These are phyloP conservation scores for Leucania comma DNA, from an alignment of 2,888 invertebrate genomes.

Conservation along the genomic window DNA sequence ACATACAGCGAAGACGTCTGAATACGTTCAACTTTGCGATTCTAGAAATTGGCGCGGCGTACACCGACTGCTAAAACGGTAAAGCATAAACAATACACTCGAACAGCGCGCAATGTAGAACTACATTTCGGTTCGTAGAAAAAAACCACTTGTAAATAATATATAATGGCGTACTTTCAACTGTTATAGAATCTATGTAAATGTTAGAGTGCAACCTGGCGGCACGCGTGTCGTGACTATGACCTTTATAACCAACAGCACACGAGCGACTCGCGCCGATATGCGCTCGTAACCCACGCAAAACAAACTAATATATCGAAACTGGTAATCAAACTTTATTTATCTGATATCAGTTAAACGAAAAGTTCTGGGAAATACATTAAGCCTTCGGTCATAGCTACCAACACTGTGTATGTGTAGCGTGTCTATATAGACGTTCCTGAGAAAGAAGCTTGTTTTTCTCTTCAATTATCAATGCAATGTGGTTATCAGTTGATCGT, in stretches of 20 bases:
- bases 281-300: constrained; percentile 61
- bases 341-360: constrained; percentile 71
- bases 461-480: constrained; percentile 56
- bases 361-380: constrained; percentile 57
- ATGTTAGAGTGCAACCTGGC: constrained; percentile 36
- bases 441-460: constrained; percentile 47
- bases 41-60: constrained; percentile 38
- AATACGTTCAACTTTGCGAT: constrained; percentile 42
- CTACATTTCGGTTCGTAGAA: constrained; percentile 15
- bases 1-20: constrained; percentile 52
- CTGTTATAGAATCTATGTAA: constrained; percentile 30
- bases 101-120: constrained; percentile 51
- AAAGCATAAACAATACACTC: constrained; percentile 56
- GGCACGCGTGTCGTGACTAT: constrained; percentile 45
- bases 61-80: constrained; percentile 42
- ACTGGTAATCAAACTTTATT: constrained; percentile 74
- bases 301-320: constrained; percentile 70
- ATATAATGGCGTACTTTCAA: constrained; percentile 31
- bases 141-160: constrained; percentile 42
- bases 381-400: constrained; percentile 39
- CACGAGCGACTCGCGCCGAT: constrained; percentile 55
- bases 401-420: constrained; percentile 31
- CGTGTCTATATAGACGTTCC: constrained; percentile 17
- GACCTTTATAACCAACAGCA: constrained; percentile 67
- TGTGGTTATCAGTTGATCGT: constrained; percentile 28